Evolutionary conservation across 2,888 invertebrate species (phyloP).

Genomic region (Cecidostiba fungosa): DNA sequence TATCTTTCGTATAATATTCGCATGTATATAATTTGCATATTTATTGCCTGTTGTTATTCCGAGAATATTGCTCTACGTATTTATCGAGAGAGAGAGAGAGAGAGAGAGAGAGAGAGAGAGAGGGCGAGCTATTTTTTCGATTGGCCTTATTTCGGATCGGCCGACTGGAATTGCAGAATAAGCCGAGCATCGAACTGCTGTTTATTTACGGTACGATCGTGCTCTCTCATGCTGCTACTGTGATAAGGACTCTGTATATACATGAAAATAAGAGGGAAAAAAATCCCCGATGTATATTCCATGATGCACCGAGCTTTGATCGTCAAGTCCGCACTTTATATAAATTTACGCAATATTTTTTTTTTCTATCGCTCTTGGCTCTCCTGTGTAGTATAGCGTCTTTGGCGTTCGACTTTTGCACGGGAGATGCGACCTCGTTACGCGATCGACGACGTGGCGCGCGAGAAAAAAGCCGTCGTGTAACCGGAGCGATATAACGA

Average conservation of each 20-base stretch:
- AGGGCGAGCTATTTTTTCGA: neutral
- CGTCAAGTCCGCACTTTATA: neutral
- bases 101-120: neutral
- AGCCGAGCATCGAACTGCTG: neutral
- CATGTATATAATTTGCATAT: neutral
- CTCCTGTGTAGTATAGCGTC: neutral
- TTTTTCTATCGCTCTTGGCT: neutral
- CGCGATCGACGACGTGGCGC: neutral
- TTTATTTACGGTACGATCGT: neutral
- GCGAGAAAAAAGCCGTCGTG: constrained; percentile 24
- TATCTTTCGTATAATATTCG: neutral
- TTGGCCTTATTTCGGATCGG: neutral
- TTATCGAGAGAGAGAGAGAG: neutral
- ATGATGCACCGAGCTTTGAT: neutral
- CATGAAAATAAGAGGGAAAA: neutral
- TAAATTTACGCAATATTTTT: neutral
- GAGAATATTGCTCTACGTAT: neutral
- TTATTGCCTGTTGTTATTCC: constrained; percentile 6
- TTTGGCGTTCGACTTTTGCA: neutral
- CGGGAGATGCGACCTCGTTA: constrained; percentile 32
- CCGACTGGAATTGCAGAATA: neutral
- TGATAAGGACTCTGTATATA: neutral
- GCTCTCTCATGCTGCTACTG: neutral
- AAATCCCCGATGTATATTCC: no score
- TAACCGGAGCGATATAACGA: constrained; percentile 43